A percentile compares a stretch with the other conserved stretches of the same genome.
Evolutionary conservation across 2,888 invertebrate species (phyloP).

Genomic region (Parasteatoda lunata): DNA sequence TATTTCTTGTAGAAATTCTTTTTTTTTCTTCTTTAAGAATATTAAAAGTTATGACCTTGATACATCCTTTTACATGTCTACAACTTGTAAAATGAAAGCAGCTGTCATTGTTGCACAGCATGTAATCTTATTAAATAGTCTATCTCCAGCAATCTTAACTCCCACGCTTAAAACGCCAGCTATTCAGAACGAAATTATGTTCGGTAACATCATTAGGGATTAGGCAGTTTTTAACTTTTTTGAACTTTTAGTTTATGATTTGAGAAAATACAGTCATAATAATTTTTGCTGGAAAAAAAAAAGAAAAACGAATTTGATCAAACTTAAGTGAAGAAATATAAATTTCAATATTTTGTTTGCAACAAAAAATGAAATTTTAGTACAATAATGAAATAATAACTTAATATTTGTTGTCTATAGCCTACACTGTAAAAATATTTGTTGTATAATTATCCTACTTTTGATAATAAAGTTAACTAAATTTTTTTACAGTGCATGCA

Average conservation of each 20-base stretch:
- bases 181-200: neutral
- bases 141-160: slow-evolving; percentile 8
- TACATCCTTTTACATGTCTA: slow-evolving; percentile 47
- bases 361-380: no score
- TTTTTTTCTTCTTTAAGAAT: no score
- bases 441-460: no score
- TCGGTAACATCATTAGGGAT: neutral
- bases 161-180: slow-evolving; percentile 20
- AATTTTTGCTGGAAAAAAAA: no score
- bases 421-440: neutral
- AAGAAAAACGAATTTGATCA: no score
- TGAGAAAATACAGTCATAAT: no score
- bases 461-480: no score
- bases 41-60: slow-evolving; percentile 33
- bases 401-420: neutral
- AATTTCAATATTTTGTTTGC: no score
- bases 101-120: slow-evolving; percentile 53
- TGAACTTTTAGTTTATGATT: neutral
- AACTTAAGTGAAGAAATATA: no score
- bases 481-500: no score
- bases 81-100: slow-evolving; percentile 38
- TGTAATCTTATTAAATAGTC: slow-evolving; percentile 54
- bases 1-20: no score
- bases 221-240: neutral
- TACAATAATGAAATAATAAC: neutral